Conservation (phyloP, 2,797 vertebrate species). For the Vultur gryphus region DNA sequence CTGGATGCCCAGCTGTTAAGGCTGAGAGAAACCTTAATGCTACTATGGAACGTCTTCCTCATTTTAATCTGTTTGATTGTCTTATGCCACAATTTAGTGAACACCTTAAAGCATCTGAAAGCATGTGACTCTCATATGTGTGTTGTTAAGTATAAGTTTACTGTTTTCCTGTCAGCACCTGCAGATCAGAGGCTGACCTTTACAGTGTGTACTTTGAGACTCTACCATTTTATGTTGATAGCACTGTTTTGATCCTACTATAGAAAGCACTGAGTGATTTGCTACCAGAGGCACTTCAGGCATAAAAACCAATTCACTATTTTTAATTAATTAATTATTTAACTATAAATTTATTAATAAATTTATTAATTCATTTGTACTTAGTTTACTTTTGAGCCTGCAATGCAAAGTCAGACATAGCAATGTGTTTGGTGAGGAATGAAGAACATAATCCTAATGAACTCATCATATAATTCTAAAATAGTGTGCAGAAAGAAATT, state of each 20-base stretch:
- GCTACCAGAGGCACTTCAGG: not conserved
- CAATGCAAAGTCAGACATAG: not conserved
- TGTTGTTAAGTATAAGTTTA: not conserved
- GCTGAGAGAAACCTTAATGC: not conserved
- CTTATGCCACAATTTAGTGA: not conserved
- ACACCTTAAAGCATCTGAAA: not conserved
- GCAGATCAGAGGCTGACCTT: not conserved
- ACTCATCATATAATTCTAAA: not conserved
- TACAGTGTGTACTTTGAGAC: not conserved
- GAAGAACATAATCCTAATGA: not conserved
- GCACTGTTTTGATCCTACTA: not conserved
- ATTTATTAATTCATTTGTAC: not conserved
- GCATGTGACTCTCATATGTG: not conserved
- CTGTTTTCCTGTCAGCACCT: not conserved
- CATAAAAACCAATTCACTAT: not conserved
- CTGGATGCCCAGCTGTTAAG: not conserved
- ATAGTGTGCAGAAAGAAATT: not conserved
- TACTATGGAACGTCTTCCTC: not conserved
- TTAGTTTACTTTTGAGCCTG: not conserved
- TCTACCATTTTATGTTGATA: not conserved
- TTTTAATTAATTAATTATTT: not conserved
- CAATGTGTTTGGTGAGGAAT: not conserved
- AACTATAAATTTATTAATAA: not conserved
- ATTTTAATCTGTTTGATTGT: not conserved
- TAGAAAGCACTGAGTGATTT: not conserved